Evolutionary conservation across 2,888 invertebrate species (phyloP).

Genomic region (Scaptomyza tumidula): DNA sequence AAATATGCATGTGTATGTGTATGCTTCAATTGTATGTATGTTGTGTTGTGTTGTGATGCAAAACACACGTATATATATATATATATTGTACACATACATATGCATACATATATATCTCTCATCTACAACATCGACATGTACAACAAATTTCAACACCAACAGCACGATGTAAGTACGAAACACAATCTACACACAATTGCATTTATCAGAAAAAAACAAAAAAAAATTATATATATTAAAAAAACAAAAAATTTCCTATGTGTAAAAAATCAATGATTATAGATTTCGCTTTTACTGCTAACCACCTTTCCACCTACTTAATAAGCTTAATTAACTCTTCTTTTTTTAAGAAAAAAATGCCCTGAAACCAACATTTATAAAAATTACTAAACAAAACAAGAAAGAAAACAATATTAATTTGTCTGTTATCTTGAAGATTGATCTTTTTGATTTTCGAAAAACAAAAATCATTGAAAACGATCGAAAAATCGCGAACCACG

Average conservation of each 20-base stretch:
- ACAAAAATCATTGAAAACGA: no score
- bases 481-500: no score
- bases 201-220: constrained; percentile 52
- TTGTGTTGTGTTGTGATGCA: no score
- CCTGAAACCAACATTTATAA: constrained; percentile 1
- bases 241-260: constrained; percentile 29
- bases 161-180: constrained; percentile 85
- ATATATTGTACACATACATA: constrained; percentile 55
- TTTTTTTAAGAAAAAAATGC: neutral
- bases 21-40: constrained; percentile 37
- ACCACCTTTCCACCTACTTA: constrained; percentile 41
- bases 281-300: constrained; percentile 61
- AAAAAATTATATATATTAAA: neutral
- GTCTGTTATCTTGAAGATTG: no score
- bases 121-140: constrained; percentile 79
- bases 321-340: constrained; percentile 54
- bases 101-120: constrained; percentile 48
- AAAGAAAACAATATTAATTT: no score
- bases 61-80: constrained; percentile 41
- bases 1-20: constrained; percentile 68
- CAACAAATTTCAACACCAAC: constrained; percentile 82
- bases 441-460: no score
- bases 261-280: constrained; percentile 55
- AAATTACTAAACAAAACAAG: no score
- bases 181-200: constrained; percentile 76